A percentile compares a stretch with the other conserved stretches of the same genome.
These are phyloP conservation scores for Glossophaga mutica DNA, from an alignment of 2,797 vertebrate genomes.

Conservation along the genomic window DNA sequence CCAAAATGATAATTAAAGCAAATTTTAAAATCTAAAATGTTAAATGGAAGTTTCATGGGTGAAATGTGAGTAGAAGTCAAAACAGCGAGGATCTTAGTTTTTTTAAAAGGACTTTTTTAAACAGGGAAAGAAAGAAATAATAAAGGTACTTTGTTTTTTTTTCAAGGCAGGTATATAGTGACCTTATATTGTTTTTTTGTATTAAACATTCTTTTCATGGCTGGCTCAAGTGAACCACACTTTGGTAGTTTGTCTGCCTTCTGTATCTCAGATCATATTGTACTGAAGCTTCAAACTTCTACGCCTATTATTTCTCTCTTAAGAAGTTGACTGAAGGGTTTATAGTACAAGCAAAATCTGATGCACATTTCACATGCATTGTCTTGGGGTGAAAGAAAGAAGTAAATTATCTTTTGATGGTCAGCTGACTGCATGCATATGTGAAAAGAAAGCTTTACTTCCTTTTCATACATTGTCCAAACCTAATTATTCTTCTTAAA, in stretches of 20 bases:
- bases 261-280: background rate
- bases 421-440: background rate
- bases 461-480: background rate
- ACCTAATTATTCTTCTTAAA: background rate
- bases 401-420: background rate
- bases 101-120: background rate
- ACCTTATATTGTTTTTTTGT: background rate
- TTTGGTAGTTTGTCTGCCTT: background rate
- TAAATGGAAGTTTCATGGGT: background rate
- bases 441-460: background rate
- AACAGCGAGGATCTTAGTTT: background rate
- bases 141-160: background rate
- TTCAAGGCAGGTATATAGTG: background rate
- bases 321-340: constrained; percentile 2
- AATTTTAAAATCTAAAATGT: background rate
- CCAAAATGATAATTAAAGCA: background rate
- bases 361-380: background rate
- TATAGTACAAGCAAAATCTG: background rate
- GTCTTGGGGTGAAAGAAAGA: background rate
- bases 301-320: constrained; percentile 8
- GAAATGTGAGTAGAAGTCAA: background rate
- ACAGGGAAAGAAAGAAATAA: background rate
- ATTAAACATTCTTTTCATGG: background rate
- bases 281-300: background rate
- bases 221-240: background rate